These are phyloP conservation scores for Mycteria americana DNA, from an alignment of 2,797 vertebrate genomes.

Conservation along the genomic window DNA sequence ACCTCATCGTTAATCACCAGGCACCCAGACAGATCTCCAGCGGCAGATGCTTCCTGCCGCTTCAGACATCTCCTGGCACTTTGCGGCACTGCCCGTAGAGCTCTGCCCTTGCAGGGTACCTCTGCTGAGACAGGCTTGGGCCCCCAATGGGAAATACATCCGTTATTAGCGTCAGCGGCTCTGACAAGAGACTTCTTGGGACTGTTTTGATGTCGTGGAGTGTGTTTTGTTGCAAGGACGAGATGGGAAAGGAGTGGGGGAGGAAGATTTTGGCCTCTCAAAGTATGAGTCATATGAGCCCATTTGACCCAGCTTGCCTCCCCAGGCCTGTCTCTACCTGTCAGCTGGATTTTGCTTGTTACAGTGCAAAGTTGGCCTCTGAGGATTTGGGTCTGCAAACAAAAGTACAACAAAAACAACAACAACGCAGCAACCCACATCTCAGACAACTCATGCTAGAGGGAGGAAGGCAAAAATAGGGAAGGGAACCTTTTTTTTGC, in stretches of 20 bases:
- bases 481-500: neutral
- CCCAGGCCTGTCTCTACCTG: constrained; percentile 35
- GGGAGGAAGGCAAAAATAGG: neutral
- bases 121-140: neutral
- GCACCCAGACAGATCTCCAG: neutral
- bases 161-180: neutral
- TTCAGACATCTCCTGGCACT: neutral
- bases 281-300: neutral
- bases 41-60: neutral
- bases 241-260: neutral
- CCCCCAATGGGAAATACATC: neutral
- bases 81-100: neutral
- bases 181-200: neutral
- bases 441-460: neutral
- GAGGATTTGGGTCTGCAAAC: constrained; percentile 13
- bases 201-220: neutral
- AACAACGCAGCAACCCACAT: neutral
- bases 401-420: neutral
- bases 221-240: neutral
- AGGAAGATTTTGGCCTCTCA: neutral
- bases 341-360: constrained; percentile 43
- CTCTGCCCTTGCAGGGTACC: neutral
- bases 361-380: neutral
- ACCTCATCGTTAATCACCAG: neutral
- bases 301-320: neutral